phyloP scores from a whole-genome alignment of 2,888 invertebrate genomes.

The Acanthosoma haemorrhoidale region DNA sequence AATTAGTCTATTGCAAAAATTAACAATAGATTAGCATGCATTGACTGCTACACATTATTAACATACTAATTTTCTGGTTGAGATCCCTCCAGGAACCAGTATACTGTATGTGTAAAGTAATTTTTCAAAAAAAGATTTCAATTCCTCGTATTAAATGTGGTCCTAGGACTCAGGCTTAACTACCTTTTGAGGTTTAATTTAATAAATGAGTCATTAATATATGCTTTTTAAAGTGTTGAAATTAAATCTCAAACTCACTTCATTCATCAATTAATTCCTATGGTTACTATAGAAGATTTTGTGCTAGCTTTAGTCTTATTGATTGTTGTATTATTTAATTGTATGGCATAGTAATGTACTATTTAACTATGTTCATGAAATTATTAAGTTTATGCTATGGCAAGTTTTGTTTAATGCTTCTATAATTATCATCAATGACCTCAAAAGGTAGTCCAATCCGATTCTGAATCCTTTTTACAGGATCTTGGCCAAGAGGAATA shows the following conservation, averaged over 20 bases:
- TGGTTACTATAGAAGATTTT: not conserved
- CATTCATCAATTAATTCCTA: not conserved
- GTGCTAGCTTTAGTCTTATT: not conserved
- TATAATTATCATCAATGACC: too few relatives aligned
- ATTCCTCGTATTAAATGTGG: too few relatives aligned
- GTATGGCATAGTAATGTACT: not conserved
- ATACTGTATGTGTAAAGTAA: not conserved
- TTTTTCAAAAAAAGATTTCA: too few relatives aligned
- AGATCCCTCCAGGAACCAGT: not conserved
- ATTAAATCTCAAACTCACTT: not conserved
- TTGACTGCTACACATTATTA: not conserved
- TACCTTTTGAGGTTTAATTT: constrained; percentile 14
- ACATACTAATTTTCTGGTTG: not conserved
- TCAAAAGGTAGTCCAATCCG: constrained; percentile 14
- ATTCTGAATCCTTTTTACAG: constrained; percentile 12
- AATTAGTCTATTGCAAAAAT: too few relatives aligned
- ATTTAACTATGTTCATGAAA: not conserved
- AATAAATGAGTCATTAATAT: too few relatives aligned
- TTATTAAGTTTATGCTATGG: not conserved
- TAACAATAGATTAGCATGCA: not conserved
- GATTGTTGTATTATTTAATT: not conserved
- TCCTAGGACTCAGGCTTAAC: constrained; percentile 10
- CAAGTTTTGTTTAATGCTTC: not conserved
- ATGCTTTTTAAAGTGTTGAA: not conserved
- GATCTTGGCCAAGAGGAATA: constrained; percentile 10